Conservation (phyloP, 2,888 invertebrate genomes). For the Achlya flavicornis region DNA sequence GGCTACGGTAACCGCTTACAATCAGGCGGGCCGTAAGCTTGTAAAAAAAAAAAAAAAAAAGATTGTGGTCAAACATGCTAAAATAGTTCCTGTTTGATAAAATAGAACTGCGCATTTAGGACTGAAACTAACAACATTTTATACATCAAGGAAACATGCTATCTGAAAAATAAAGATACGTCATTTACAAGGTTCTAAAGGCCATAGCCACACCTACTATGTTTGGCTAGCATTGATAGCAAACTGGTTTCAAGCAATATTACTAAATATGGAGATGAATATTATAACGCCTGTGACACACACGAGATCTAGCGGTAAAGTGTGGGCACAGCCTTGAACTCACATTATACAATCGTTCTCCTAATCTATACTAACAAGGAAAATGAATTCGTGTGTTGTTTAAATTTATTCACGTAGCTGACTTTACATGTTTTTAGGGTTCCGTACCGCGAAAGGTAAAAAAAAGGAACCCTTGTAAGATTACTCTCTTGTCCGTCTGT, state of each 20-base stretch:
- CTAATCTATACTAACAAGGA: conserved; percentile 1
- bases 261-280: background rate
- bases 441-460: too few relatives aligned
- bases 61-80: too few relatives aligned
- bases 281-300: background rate
- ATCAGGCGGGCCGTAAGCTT: too few relatives aligned
- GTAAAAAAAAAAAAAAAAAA: too few relatives aligned
- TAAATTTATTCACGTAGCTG: background rate
- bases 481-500: too few relatives aligned
- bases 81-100: too few relatives aligned
- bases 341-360: background rate
- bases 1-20: too few relatives aligned
- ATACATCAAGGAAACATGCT: background rate
- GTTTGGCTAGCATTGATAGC: background rate
- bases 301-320: conserved; percentile 2
- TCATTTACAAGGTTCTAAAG: background rate
- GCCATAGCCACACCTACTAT: background rate
- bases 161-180: background rate
- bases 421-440: background rate
- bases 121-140: background rate
- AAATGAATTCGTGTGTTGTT: background rate
- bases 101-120: too few relatives aligned
- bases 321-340: conserved; percentile 5
- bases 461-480: too few relatives aligned
- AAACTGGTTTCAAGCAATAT: background rate